Percentiles rank a stretch among this genome's conserved stretches.
These are phyloP conservation scores for Glyptemys insculpta DNA, from an alignment of 2,797 vertebrate genomes.

Conservation along the genomic window DNA sequence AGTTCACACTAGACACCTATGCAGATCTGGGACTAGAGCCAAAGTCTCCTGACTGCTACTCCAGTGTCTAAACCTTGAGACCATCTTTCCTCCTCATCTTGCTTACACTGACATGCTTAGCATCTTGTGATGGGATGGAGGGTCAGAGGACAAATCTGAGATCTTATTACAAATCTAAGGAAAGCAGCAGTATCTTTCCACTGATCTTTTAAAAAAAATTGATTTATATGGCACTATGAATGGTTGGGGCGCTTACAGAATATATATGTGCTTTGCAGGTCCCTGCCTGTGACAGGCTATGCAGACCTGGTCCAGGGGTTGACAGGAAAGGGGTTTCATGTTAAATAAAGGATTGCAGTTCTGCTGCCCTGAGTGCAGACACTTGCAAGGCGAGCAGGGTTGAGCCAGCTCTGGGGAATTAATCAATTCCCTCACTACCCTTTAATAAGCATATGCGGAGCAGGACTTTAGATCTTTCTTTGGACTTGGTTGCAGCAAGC, in stretches of 20 bases:
- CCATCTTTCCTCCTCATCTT: accelerated
- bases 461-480: no score
- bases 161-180: not conserved
- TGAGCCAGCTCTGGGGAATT: not conserved
- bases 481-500: no score
- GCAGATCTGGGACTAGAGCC: not conserved
- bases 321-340: not conserved
- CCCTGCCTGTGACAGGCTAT: not conserved
- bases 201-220: not conserved
- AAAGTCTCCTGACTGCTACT: not conserved
- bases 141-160: not conserved
- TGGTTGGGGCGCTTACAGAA: not conserved
- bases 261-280: not conserved
- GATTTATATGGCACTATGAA: not conserved
- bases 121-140: not conserved
- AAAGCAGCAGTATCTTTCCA: not conserved
- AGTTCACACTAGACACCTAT: not conserved
- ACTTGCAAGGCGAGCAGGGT: not conserved
- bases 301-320: not conserved
- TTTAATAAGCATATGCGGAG: not conserved
- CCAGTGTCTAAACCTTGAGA: accelerated
- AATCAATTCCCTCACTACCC: not conserved
- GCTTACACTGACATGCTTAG: accelerated
- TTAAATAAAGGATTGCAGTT: not conserved
- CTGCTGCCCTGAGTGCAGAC: not conserved